Percentiles rank a stretch among this genome's conserved stretches.
Evolutionary conservation across 2,113 vertebrate genomes (phyloP).

Genomic region (Ophthalmolycus amberensis): DNA sequence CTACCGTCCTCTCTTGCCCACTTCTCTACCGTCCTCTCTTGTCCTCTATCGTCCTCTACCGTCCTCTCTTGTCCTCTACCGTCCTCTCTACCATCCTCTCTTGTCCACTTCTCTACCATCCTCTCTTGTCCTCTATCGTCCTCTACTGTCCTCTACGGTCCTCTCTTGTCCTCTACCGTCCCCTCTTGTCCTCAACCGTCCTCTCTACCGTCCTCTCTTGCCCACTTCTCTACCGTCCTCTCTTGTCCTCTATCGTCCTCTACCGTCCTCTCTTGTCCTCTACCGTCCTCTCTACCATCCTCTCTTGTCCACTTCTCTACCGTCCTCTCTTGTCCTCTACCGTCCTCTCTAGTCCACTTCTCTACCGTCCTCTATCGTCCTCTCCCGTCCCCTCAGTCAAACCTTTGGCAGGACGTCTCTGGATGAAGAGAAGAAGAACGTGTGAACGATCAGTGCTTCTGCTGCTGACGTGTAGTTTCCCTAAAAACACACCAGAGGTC

Average conservation of each 20-base stretch:
- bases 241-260: not conserved
- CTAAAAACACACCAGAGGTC: conserved; percentile 75
- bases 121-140: not conserved
- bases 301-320: not conserved
- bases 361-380: not conserved
- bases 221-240: not conserved
- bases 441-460: conserved; percentile 90
- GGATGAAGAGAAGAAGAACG: conserved; percentile 91
- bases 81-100: not conserved
- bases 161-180: not conserved
- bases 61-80: not conserved
- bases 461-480: conserved; percentile 91
- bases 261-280: not conserved
- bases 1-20: not conserved
- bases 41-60: not conserved
- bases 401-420: conserved; percentile 92
- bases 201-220: not conserved
- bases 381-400: not conserved
- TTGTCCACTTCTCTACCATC: not conserved
- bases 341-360: too few relatives aligned
- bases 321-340: not conserved
- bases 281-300: not conserved
- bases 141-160: too few relatives aligned
- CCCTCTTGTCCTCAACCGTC: not conserved
- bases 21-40: not conserved